These are phyloP conservation scores for Greenwoodochromis staneri DNA, from an alignment of 2,113 vertebrate genomes.

Conservation along the genomic window DNA sequence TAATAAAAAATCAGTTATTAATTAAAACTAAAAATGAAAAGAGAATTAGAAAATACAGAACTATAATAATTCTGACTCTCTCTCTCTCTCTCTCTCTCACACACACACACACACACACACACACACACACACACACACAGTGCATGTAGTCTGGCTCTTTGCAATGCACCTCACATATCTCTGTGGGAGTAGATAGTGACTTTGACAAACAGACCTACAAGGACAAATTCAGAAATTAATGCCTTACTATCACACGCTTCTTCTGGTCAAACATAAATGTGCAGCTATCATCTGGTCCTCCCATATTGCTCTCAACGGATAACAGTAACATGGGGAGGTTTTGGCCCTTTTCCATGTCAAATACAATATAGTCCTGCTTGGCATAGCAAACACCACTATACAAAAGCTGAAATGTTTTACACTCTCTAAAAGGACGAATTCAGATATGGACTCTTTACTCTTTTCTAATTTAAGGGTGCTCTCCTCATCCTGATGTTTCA, in stretches of 20 bases:
- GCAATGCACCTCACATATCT: not conserved
- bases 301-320: not conserved
- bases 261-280: not conserved
- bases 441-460: not conserved
- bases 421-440: not conserved
- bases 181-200: not conserved
- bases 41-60: not conserved
- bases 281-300: not conserved
- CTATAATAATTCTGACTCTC: not conserved
- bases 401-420: not conserved
- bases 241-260: not conserved
- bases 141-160: not conserved
- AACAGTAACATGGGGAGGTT: not conserved
- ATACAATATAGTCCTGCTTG: not conserved
- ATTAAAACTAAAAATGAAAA: not conserved
- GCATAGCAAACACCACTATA: not conserved
- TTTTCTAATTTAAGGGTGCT: not conserved
- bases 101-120: not conserved
- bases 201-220: not conserved
- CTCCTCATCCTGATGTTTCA: not conserved
- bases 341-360: not conserved
- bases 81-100: rapidly evolving
- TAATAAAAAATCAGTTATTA: rapidly evolving
- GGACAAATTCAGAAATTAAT: not conserved
- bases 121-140: not conserved